Base-by-base conservation (phyloP, 2,797 vertebrate genomes). In the Onychomys leucogaster region DNA sequence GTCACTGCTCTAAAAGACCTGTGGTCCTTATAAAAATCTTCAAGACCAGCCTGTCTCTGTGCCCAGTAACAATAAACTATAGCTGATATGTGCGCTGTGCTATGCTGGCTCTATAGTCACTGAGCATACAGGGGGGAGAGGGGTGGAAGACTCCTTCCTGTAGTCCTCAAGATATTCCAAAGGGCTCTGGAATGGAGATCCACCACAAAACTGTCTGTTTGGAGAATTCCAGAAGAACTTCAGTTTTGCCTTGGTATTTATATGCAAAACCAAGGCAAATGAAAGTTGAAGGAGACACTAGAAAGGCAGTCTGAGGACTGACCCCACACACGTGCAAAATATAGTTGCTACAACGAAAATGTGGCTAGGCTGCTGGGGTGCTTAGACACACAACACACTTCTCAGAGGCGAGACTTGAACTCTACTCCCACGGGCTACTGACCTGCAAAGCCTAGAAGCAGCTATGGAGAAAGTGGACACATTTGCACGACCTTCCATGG, bases 251-350 rank as follows among this genome's bases (percentile, higher is more conserved):
- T 94, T 89, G 67, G 29, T 65, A 75, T 73, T 95, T 27, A 89
- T 65, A 59, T 41, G 67, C 87, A 88, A 91, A 96, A 88, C 65
- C 37, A n/a, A 12, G 67, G 77, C 27, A 90, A 97, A 88, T 29
- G 87, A 46, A 89, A 92, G 21, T n/a, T 71, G 55, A 69, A 83
- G 82, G 43, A 41, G 89, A 92, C 27, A 61, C 16, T 6, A 10
- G 12, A 41, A 32, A 89, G 73, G n/a, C 5, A 52, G 52, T 49
- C 61, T 73, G 59, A 78, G 46, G 13, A 75, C 52, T 23, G 52
- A 14, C 29, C 17, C 46, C 29, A 89, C 87, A 95, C 69, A 41
- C 34, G 80, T 9, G 17, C 59, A 46, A 7, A 9, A 4, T n/a
- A 6, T 9, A 43, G 9, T 46, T 32, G 23, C 65, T 92, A 10